These are phyloP conservation scores for Craterocephalus amniculus DNA, from an alignment of 2,797 vertebrate species.

Conservation along the genomic window DNA sequence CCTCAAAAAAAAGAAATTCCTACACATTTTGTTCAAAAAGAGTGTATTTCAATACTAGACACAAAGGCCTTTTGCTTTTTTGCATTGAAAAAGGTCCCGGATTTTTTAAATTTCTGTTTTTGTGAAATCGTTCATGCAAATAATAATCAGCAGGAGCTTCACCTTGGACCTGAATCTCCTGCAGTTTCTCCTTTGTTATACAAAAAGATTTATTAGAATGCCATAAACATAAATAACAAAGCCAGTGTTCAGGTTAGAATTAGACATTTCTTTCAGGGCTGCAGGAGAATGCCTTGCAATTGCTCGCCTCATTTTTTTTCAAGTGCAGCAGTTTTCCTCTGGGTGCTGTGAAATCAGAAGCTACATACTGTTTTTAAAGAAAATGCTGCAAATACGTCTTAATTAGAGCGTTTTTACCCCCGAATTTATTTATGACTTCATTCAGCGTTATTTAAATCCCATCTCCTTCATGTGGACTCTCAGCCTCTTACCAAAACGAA, in stretches of 20 bases:
- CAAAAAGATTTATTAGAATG: slow-evolving; percentile 10
- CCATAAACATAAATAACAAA: slow-evolving; percentile 8
- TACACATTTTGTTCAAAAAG: slow-evolving; percentile 14
- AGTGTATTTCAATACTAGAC: slow-evolving; percentile 14
- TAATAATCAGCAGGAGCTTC: slow-evolving; percentile 12
- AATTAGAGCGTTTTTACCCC: neutral
- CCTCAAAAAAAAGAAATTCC: neutral
- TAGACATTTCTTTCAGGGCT: neutral
- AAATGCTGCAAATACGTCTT: neutral
- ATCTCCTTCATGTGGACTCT: slow-evolving; percentile 19
- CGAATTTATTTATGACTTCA: slow-evolving; percentile 22
- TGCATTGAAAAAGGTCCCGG: neutral
- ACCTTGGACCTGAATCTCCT: neutral
- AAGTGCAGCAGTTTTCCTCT: neutral
- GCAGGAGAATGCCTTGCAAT: neutral
- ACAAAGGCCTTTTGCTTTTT: slow-evolving; percentile 29
- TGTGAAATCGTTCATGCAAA: slow-evolving; percentile 23
- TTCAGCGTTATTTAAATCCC: slow-evolving; percentile 16
- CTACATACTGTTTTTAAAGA: slow-evolving; percentile 1
- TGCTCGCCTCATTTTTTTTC: slow-evolving; percentile 5
- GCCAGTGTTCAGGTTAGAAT: neutral
- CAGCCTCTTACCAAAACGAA: slow-evolving; percentile 37
- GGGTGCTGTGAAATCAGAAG: neutral
- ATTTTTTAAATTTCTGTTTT: slow-evolving; percentile 19
- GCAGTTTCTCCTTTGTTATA: slow-evolving; percentile 5